A percentile compares a stretch with the other conserved stretches of the same genome.
Evolutionary conservation across 2,888 invertebrate species (phyloP).

Genomic region (Drosophila atripex): DNA sequence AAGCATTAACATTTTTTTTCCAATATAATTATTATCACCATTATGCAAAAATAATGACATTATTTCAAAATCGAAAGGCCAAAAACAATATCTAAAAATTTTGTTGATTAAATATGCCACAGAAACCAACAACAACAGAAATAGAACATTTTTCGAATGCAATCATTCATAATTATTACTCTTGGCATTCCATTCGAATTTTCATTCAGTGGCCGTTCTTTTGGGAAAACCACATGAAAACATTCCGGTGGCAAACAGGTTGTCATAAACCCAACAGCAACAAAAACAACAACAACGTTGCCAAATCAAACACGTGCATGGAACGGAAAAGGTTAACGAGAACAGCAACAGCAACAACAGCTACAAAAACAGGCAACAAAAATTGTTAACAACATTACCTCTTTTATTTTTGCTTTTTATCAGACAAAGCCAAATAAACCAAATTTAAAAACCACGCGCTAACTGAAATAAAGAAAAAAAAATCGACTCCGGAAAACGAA

Average conservation of each 20-base stretch:
- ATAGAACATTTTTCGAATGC: constrained; percentile 20
- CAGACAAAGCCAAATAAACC: constrained; percentile 44
- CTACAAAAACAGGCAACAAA: constrained; percentile 31
- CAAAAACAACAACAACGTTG: constrained; percentile 28
- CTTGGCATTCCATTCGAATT: constrained; percentile 38
- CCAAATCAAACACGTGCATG: constrained; percentile 58
- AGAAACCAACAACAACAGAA: constrained; percentile 7
- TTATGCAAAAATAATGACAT: background rate
- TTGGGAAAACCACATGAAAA: constrained; percentile 47
- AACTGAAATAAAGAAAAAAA: constrained; percentile 40
- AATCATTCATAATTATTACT: constrained; percentile 41
- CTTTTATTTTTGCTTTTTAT: constrained; percentile 15
- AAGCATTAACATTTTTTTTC: background rate
- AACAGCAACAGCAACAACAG: constrained; percentile 34
- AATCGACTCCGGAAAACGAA: constrained; percentile 42
- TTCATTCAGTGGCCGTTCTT: constrained; percentile 22
- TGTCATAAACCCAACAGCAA: constrained; percentile 49
- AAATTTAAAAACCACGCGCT: constrained; percentile 36
- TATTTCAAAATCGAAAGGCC: constrained; percentile 1
- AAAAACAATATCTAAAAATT: background rate
- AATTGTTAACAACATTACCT: constrained; percentile 29
- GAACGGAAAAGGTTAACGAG: constrained; percentile 56
- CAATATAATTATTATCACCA: background rate
- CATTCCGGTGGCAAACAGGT: constrained; percentile 72
- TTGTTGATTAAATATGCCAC: too few relatives aligned